phyloP scores from a whole-genome alignment of 2,888 invertebrate genomes.

The Diarsia dahlii region DNA sequence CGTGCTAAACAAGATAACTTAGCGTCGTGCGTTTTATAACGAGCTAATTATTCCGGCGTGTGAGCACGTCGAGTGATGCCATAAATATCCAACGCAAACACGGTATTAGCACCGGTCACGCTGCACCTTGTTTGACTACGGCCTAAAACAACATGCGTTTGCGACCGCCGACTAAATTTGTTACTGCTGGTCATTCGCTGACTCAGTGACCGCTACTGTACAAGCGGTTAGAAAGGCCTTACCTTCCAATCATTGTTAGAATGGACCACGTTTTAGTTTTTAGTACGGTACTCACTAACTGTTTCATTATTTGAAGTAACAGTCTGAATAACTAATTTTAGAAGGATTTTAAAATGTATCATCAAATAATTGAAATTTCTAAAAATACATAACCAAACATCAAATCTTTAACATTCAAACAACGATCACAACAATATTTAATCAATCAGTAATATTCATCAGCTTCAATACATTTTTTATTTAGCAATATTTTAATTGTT shows the following conservation, averaged over 20 bases:
- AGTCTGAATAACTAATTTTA: not conserved
- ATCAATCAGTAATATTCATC: not conserved
- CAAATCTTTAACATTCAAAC: not conserved
- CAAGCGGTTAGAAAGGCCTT: slow-evolving; percentile 65
- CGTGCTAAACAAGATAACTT: slow-evolving; percentile 71
- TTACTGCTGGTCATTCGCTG: slow-evolving; percentile 87
- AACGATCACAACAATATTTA: not conserved
- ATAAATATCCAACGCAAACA: slow-evolving; percentile 89
- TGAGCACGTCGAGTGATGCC: slow-evolving; percentile 82
- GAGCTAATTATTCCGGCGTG: slow-evolving; percentile 88
- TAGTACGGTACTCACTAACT: not conserved
- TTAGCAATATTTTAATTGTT: slow-evolving; percentile 21
- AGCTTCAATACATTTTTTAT: not conserved
- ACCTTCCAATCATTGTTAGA: not conserved
- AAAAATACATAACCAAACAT: not conserved
- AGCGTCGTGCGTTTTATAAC: slow-evolving; percentile 85
- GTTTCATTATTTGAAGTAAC: not conserved
- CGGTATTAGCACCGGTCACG: slow-evolving; percentile 88
- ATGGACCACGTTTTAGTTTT: not conserved
- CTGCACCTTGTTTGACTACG: slow-evolving; percentile 87
- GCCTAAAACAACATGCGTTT: slow-evolving; percentile 90
- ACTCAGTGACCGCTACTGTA: slow-evolving; percentile 82
- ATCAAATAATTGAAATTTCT: not conserved
- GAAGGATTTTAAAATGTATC: not conserved
- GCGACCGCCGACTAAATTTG: slow-evolving; percentile 87